Percentiles rank a stretch among this genome's conserved stretches.
These are phyloP conservation scores for Sebastes fasciatus DNA, from an alignment of 2,113 vertebrate genomes.

Conservation along the genomic window DNA sequence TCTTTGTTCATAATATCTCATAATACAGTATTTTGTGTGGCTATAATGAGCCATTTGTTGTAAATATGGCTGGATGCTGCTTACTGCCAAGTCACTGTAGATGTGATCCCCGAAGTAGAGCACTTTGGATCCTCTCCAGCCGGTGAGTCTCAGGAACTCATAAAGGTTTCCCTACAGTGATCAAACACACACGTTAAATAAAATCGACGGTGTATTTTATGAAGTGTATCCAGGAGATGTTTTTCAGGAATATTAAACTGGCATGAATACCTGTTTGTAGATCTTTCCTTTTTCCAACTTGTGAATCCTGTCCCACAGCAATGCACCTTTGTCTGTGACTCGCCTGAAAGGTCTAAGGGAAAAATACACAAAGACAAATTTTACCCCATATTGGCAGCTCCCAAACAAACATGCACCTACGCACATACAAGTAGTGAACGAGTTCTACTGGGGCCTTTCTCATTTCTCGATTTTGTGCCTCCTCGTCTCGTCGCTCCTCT, in stretches of 20 bases:
- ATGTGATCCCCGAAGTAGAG: conserved; percentile 99
- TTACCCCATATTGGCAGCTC: conserved; percentile 5
- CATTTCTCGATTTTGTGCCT: no score
- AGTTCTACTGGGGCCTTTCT: background rate
- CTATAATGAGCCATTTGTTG: conserved; percentile 17
- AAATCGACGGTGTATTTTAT: background rate
- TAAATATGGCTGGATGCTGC: conserved; percentile 52
- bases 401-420: background rate
- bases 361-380: conserved; percentile 55
- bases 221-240: background rate
- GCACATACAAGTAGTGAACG: background rate
- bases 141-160: conserved; percentile 97
- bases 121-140: conserved; percentile 97
- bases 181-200: conserved; percentile 23
- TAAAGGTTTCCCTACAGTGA: conserved; percentile 93
- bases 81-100: conserved; percentile 99
- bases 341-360: conserved; percentile 92
- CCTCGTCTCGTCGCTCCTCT: no score
- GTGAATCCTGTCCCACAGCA: conserved; percentile 98
- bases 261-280: conserved; percentile 93
- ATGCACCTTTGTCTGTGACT: conserved; percentile 92
- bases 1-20: conserved; percentile 6
- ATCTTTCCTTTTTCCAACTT: conserved; percentile 95
- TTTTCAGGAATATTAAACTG: background rate
- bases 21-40: background rate